These are phyloP conservation scores for Pterocles orientalis DNA, from an alignment of 2,113 vertebrate genomes.

Conservation along the genomic window DNA sequence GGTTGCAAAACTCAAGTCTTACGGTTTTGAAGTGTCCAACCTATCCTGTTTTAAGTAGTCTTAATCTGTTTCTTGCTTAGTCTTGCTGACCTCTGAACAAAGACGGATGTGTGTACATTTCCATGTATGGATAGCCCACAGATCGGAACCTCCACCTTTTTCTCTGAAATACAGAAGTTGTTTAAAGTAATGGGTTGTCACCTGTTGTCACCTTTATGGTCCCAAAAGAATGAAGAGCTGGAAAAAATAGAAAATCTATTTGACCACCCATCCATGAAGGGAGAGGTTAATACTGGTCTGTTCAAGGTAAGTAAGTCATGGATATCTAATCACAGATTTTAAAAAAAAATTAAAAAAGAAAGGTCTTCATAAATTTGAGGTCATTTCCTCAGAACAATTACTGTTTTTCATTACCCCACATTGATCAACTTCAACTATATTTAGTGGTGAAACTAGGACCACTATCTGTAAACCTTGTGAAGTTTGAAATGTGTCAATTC, in stretches of 20 bases:
- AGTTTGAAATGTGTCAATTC: neutral
- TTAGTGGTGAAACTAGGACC: neutral
- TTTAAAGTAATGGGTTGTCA: neutral
- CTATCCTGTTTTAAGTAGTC: neutral
- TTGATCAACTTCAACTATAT: neutral
- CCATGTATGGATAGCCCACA: neutral
- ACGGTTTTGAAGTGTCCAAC: neutral
- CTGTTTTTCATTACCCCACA: neutral
- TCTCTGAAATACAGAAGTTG: neutral
- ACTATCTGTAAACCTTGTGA: neutral
- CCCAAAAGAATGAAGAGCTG: neutral
- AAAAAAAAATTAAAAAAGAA: neutral
- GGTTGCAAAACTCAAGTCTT: neutral
- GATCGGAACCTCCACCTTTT: neutral
- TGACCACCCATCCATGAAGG: neutral
- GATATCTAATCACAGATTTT: neutral
- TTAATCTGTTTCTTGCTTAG: neutral
- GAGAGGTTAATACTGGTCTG: conserved; percentile 1
- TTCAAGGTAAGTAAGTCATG: conserved; percentile 1
- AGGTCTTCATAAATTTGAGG: neutral
- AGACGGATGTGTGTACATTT: neutral
- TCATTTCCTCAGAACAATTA: neutral
- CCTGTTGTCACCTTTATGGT: neutral
- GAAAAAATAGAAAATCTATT: conserved; percentile 28
- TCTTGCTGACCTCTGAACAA: neutral